Conservation (phyloP, 1,140 invertebrate genomes). For the Macrosteles quadrilineatus region DNA sequence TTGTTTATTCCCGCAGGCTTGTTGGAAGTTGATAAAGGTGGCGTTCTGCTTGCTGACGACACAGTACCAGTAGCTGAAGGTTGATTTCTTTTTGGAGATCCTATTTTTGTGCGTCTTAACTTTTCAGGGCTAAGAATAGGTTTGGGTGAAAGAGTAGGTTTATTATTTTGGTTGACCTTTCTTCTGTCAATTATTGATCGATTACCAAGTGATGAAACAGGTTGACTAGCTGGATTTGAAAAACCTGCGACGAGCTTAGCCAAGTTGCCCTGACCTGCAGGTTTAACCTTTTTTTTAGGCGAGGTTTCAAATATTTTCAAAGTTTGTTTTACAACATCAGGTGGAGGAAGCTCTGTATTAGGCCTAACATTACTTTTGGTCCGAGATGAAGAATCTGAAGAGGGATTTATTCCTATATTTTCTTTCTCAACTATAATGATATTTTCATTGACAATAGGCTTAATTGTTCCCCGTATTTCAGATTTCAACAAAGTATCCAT, state of each 20-base stretch:
- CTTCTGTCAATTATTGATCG: constrained; percentile 3
- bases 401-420: background rate
- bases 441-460: constrained; percentile 50
- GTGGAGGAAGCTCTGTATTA: constrained; percentile 78
- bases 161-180: constrained; percentile 16
- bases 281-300: constrained; percentile 29
- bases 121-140: constrained; percentile 38
- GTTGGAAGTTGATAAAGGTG: too few species aligned
- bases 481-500: constrained; percentile 75
- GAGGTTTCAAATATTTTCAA: constrained; percentile 78
- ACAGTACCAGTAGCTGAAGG: too few species aligned
- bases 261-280: constrained; percentile 1
- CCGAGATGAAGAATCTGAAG: constrained; percentile 43
- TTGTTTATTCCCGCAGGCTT: too few species aligned
- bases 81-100: constrained; percentile 27
- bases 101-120: constrained; percentile 11
- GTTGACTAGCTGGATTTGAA: background rate
- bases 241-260: background rate
- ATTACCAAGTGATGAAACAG: background rate
- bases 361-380: constrained; percentile 65
- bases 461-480: constrained; percentile 48
- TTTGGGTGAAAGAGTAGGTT: constrained; percentile 40
- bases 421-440: constrained; percentile 50
- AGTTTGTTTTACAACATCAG: constrained; percentile 81
- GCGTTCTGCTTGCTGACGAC: background rate